These are phyloP conservation scores for Cactoblastis cactorum DNA, from an alignment of 2,888 invertebrate genomes.

Conservation along the genomic window DNA sequence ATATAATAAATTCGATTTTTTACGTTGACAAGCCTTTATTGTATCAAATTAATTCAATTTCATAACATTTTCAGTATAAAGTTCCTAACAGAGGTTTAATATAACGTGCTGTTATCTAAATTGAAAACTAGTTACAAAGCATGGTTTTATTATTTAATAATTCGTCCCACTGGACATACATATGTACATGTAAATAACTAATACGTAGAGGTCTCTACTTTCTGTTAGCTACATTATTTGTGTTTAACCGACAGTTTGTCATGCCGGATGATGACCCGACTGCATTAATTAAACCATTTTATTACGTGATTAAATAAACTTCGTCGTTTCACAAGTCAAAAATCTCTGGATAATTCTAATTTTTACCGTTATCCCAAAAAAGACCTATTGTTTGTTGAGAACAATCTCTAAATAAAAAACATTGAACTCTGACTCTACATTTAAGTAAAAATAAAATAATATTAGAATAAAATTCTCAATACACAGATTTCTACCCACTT, in stretches of 20 bases:
- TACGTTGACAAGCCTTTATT: no score
- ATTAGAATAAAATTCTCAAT: not conserved
- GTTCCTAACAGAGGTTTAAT: no score
- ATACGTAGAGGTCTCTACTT: not conserved
- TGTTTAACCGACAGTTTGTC: constrained; percentile 15
- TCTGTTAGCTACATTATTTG: not conserved
- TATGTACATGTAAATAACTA: no score
- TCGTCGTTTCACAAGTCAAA: not conserved
- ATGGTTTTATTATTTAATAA: no score
- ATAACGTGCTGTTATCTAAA: no score
- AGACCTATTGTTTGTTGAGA: not conserved
- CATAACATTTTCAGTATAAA: no score
- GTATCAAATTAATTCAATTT: no score
- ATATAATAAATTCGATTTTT: no score
- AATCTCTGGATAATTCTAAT: not conserved
- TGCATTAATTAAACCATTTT: constrained; percentile 1
- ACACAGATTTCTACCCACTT: not conserved
- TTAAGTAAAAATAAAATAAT: not conserved
- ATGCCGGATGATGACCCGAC: constrained; percentile 33
- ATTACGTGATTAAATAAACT: not conserved
- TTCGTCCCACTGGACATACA: no score
- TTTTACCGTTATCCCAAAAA: constrained; percentile 1
- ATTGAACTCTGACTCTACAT: not conserved
- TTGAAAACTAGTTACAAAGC: no score
- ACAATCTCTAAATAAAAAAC: not conserved